phyloP scores from a whole-genome alignment of 1,140 invertebrate species.

The Temnothorax curvispinosus region DNA sequence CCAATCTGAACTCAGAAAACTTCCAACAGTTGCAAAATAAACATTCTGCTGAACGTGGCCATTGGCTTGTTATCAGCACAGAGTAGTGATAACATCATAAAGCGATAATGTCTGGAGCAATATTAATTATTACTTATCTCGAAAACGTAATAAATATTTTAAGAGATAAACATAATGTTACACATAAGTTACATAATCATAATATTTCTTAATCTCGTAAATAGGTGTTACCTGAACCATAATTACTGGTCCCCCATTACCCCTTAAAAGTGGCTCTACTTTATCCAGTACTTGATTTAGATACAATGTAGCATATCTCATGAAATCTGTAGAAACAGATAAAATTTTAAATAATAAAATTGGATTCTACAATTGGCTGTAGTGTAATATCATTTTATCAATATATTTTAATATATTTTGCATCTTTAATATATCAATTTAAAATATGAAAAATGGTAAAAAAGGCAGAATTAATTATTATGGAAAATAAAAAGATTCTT shows the following conservation, averaged over 20 bases:
- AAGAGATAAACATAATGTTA: no score
- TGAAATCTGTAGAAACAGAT: conserved; percentile 62
- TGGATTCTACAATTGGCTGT: neutral
- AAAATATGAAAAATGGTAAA: neutral
- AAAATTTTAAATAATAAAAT: neutral
- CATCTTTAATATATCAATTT: neutral
- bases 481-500: neutral
- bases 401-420: neutral
- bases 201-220: neutral
- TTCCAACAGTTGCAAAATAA: no score
- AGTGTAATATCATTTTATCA: neutral
- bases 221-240: conserved; percentile 76
- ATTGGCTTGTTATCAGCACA: neutral
- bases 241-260: conserved; percentile 78
- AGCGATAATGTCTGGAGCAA: neutral
- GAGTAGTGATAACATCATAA: neutral
- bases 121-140: neutral
- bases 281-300: conserved; percentile 84
- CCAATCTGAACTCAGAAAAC: no score
- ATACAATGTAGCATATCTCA: conserved; percentile 71
- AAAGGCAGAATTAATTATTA: neutral
- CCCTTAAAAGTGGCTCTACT: conserved; percentile 80
- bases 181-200: no score
- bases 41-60: no score
- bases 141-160: neutral